These are phyloP conservation scores for human DNA, from an alignment of 2,113 vertebrate species.

Conservation along the genomic window GRCh38 chr19:28486501-28487000, in stretches of 20 bases:
- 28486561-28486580: slow-evolving; percentile 5
- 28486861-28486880: neutral
- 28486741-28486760: neutral
- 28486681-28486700: neutral
- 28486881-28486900: neutral
- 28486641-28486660: neutral
- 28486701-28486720: neutral
- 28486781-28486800: no score
- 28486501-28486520: neutral
- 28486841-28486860: neutral
- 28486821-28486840: no score
- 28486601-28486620: neutral
- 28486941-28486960: neutral
- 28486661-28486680: neutral
- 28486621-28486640: neutral
- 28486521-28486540: neutral
- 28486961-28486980: no score
- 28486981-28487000: no score
- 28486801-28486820: neutral
- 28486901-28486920: neutral
- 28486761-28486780: neutral
- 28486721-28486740: neutral
- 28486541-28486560: slow-evolving; percentile 25
- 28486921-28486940: neutral
- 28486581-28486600: neutral